A percentile compares a stretch with the other conserved stretches of the same genome.
phyloP scores from a whole-genome alignment of 2,113 vertebrate species.

The Notothenia coriiceps region DNA sequence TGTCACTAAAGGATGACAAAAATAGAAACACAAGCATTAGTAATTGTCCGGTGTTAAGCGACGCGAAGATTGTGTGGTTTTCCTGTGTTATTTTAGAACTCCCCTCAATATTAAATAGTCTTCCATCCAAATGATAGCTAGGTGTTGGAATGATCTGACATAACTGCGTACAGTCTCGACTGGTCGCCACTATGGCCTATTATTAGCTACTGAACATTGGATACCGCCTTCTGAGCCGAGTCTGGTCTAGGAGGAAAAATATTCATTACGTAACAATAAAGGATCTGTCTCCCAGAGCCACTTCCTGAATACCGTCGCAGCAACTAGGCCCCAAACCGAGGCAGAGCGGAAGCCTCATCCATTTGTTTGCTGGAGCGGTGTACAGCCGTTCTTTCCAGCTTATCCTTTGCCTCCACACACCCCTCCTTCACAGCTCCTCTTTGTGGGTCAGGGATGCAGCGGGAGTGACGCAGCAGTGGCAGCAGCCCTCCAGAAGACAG shows the following conservation, averaged over 20 bases:
- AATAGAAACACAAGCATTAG: background rate
- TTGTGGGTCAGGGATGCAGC: slow-evolving; percentile 80
- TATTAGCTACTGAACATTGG: slow-evolving; percentile 73
- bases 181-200: slow-evolving; percentile 67
- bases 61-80: slow-evolving; percentile 1
- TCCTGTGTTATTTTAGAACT: background rate
- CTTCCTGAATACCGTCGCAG: slow-evolving; percentile 78
- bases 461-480: slow-evolving; percentile 77
- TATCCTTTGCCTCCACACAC: slow-evolving; percentile 67
- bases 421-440: slow-evolving; percentile 71
- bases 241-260: slow-evolving; percentile 69
- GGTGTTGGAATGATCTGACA: slow-evolving; percentile 34
- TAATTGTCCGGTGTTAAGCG: background rate
- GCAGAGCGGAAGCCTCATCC: slow-evolving; percentile 61
- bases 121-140: slow-evolving; percentile 10
- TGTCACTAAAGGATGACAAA: background rate
- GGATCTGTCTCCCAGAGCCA: slow-evolving; percentile 74
- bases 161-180: slow-evolving; percentile 42
- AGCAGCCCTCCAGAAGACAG: slow-evolving; percentile 70
- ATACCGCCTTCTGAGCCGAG: slow-evolving; percentile 73
- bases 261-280: slow-evolving; percentile 82
- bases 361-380: slow-evolving; percentile 58
- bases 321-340: slow-evolving; percentile 57
- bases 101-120: background rate
- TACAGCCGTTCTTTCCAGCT: slow-evolving; percentile 64